phyloP scores from a whole-genome alignment of 2,797 vertebrate genomes.

The Halcyon badia region DNA sequence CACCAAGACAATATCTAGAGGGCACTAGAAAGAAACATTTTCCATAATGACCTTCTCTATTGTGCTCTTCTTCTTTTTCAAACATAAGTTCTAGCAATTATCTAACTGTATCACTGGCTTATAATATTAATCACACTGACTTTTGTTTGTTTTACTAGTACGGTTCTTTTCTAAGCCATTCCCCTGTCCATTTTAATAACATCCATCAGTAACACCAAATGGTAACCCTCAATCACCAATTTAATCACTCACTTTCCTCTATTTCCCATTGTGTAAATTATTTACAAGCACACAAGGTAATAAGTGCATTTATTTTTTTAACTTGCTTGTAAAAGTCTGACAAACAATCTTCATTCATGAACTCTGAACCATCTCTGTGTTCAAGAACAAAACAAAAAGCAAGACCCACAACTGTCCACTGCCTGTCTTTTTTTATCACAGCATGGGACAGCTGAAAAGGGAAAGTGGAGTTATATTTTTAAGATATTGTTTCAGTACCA shows the following conservation, averaged over 20 bases:
- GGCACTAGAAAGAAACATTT: constrained; percentile 20
- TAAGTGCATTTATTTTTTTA: not conserved
- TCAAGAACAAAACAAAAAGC: not conserved
- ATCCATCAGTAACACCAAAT: not conserved
- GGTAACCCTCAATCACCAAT: not conserved
- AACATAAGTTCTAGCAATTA: constrained; percentile 9
- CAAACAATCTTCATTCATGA: not conserved
- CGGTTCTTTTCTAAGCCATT: not conserved
- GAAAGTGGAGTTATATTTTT: not conserved
- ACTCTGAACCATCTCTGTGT: not conserved
- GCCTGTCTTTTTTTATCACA: not conserved
- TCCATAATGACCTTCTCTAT: not conserved
- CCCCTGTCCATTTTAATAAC: not conserved
- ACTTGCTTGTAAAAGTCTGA: not conserved
- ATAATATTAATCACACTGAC: not conserved
- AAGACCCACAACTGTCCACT: not conserved
- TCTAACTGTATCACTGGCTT: not conserved
- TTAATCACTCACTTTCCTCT: not conserved
- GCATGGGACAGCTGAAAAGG: not conserved
- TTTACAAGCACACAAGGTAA: not conserved
- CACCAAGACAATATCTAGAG: constrained; percentile 17
- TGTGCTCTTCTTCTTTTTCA: not conserved
- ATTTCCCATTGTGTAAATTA: not conserved
- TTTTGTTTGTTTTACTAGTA: not conserved
- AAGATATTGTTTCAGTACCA: not conserved